Conservation (phyloP, 30 jellyfish, hydroid and myxozoan species). For the Clytia hemisphaerica region DNA sequence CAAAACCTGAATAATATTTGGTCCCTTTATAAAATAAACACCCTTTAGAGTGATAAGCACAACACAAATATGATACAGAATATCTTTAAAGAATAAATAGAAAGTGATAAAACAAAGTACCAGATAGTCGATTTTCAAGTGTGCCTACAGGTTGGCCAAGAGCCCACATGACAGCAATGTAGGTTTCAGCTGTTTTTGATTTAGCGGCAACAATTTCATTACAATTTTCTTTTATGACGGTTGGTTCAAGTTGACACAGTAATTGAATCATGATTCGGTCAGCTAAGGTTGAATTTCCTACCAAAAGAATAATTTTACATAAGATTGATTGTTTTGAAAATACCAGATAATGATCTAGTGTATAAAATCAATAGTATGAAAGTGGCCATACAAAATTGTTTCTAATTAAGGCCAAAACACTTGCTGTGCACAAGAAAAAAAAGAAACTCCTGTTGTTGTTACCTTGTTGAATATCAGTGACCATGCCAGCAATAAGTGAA, state of each 20-base stretch:
- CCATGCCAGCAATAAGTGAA: constrained; percentile 42
- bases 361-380: neutral
- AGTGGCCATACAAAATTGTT: neutral
- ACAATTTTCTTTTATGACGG: constrained; percentile 42
- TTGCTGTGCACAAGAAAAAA: too few species aligned
- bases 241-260: constrained; percentile 31
- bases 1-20: neutral
- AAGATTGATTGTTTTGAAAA: too few species aligned
- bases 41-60: neutral
- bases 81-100: neutral
- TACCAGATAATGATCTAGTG: neutral
- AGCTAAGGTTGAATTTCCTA: constrained; percentile 75
- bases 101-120: constrained; percentile 10
- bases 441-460: too few species aligned
- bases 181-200: constrained; percentile 48
- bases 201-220: constrained; percentile 58
- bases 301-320: too few species aligned
- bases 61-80: neutral
- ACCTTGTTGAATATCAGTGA: constrained; percentile 67
- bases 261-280: constrained; percentile 48
- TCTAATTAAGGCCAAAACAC: neutral
- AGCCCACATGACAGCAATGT: constrained; percentile 76
- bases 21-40: neutral
- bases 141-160: constrained; percentile 38
- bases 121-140: constrained; percentile 45